Evolutionary conservation across 2,888 invertebrate species (phyloP).

Genomic region (Nudaria mundana): DNA sequence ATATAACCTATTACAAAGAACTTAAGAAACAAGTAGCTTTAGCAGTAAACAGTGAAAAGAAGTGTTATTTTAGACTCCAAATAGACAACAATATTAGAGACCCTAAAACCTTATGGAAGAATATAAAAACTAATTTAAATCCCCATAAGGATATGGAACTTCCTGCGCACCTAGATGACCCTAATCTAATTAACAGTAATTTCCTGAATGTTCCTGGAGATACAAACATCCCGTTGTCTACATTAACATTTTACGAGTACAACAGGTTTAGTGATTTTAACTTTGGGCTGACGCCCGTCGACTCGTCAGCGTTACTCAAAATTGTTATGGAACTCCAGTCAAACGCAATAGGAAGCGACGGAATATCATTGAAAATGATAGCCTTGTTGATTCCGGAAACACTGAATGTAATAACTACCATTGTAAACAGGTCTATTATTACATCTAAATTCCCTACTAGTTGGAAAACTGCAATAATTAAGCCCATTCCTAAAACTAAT

Average conservation of each 20-base stretch:
- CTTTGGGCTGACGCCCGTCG: too few species aligned
- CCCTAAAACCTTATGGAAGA: constrained; percentile 1
- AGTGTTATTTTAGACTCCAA: constrained; percentile 1
- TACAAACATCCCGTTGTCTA: background rate
- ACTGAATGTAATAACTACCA: too few species aligned
- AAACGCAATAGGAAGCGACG: too few species aligned
- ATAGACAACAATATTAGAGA: background rate
- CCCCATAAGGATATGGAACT: background rate
- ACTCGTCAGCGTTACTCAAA: too few species aligned
- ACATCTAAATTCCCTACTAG: too few species aligned
- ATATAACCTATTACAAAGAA: constrained; percentile 3
- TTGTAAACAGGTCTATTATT: too few species aligned
- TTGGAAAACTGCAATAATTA: too few species aligned
- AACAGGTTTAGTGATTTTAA: too few species aligned
- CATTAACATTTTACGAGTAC: background rate
- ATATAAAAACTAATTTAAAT: background rate
- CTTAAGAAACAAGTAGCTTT: constrained; percentile 1
- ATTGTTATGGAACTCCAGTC: too few species aligned
- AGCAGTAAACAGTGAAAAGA: constrained; percentile 5
- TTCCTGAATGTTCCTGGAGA: background rate
- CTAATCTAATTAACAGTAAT: background rate
- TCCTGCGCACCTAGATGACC: background rate
- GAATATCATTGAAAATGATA: too few species aligned
- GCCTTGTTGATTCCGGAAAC: too few species aligned
- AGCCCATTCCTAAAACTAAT: too few species aligned